Base-by-base conservation (phyloP, 2,888 invertebrate species). In the Mesorhabditis sp. region DNA sequence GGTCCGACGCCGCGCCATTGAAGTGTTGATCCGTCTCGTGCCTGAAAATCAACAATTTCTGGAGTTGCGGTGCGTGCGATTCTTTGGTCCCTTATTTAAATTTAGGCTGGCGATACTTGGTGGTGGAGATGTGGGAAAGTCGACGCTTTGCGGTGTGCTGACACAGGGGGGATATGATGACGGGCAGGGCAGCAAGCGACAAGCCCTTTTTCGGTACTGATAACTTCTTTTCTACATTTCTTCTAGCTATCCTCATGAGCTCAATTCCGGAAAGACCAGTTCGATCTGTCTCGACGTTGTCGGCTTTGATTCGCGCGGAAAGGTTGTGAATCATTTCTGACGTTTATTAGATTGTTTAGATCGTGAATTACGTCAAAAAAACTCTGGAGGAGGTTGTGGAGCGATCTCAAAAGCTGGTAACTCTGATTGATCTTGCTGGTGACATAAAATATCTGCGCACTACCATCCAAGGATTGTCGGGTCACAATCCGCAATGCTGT, bases 131-230 rank as follows among this genome's bases (percentile, higher is more conserved):
- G 94, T 80, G 4, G 79, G 79, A 43, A 97, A 97, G 86, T 95
- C 95, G 5, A 97, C 96, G 0, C 89, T 97, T 45, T 89, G 96
- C 45, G 97, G 97, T 10, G 96, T 97, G 0, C 87, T 98, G 45
- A 96, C 96, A 0, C 95, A 96, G 87, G 95, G 96, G 43, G 93
- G 93, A 86, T 88, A 94, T 72, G 97, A 98, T 87, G 96, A 97
- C 87, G 97, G 97, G 0, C 89, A 80, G 43, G 83, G 98, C 5
- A 90, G 93, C 83, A 95, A 97, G 0, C 90, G 98, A 1, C 88
- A 97, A 6, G 97, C 96, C 88, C 92, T 98, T 91, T 94, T 99
- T 87, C 61, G 79, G 74, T 76, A 63, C 44, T 62, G 10, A 62
- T 15, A 62, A 62, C 2, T 15, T 15, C 15, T 13, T 50, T 13